Evolutionary conservation across 1,140 invertebrate genomes (phyloP).

Genomic region (Prorops nasuta): DNA sequence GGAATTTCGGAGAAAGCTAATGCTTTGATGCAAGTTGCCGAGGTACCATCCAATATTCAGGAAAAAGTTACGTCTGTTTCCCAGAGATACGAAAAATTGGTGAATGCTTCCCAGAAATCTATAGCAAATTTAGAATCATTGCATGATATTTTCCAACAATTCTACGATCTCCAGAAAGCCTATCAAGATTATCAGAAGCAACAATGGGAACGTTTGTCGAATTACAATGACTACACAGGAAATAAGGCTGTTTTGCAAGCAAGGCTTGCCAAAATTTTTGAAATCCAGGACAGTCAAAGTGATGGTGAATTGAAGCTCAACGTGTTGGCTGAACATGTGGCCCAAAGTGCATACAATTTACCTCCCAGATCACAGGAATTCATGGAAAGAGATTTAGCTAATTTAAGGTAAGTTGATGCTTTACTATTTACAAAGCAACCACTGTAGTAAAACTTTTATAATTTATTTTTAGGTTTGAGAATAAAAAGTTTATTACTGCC

Average conservation of each 20-base stretch:
- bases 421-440: background rate
- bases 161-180: slow-evolving; percentile 79
- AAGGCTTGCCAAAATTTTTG: slow-evolving; percentile 71
- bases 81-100: slow-evolving; percentile 72
- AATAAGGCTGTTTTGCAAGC: slow-evolving; percentile 75
- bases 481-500: slow-evolving; percentile 77
- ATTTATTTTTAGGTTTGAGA: slow-evolving; percentile 62
- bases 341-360: slow-evolving; percentile 64
- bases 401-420: slow-evolving; percentile 61
- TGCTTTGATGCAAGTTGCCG: slow-evolving; percentile 61
- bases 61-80: slow-evolving; percentile 69
- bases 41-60: slow-evolving; percentile 65
- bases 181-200: slow-evolving; percentile 86
- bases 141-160: slow-evolving; percentile 78
- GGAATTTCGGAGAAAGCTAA: slow-evolving; percentile 85
- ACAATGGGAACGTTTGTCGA: slow-evolving; percentile 77
- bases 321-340: slow-evolving; percentile 67
- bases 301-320: slow-evolving; percentile 73
- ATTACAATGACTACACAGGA: slow-evolving; percentile 77
- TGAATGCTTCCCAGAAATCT: slow-evolving; percentile 61
- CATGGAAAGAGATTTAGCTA: slow-evolving; percentile 75
- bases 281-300: slow-evolving; percentile 73
- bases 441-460: background rate
- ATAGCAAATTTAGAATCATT: slow-evolving; percentile 73
- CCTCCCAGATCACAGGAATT: slow-evolving; percentile 75